Evolutionary conservation across 1,140 invertebrate species (phyloP), one percentile per base, ranked within the genome.

Genomic region (Drosophila punjabiensis): DNA sequence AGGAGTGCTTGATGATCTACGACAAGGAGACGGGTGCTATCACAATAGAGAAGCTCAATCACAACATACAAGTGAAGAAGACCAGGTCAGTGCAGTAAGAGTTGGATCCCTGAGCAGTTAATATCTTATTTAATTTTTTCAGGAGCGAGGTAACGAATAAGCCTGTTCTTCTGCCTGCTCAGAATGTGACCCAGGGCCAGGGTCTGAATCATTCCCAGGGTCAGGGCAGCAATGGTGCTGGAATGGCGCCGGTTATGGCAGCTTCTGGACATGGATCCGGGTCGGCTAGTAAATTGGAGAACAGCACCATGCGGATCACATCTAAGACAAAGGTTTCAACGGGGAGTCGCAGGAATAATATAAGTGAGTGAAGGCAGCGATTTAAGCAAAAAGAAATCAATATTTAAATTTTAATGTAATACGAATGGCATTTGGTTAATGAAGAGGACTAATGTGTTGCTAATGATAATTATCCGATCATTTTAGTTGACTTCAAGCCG

Each of bases 1-100:
- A 98, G 94, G 98, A 99, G 94, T 99, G 98, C 94, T 97, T 99
- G 48, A 95, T 99, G 11, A 98, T 99, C 60, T 97, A 98, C 77
- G 98, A 99, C 93, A 96, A 96, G 93, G 94, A 95, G 47, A 99
- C 98, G 5, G 98, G 98, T 56, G 97, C 98, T 94, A 97, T 99
- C 78, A 98, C 97, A 18, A 93, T 99, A 66, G 98, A 99, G 94
- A 97, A 97, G 94, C 94, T 99, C 52, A 96, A 96, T 43, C 96
- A 96, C 79, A 98, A 97, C 94, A 97, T 99, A 85, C 97, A 97
- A 95, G 96, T 99, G 4, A 99, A 99, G 93, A 99, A 99, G 93
- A 99, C 98, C 14, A 96, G 98, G 96, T 98, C 33, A 80, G 83
- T 81, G 56, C 20, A 9, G 7, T 2, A 4, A 3, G 14, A 6